Base-by-base conservation (phyloP, 1,140 invertebrate genomes). In the Tetraneura akinire region DNA sequence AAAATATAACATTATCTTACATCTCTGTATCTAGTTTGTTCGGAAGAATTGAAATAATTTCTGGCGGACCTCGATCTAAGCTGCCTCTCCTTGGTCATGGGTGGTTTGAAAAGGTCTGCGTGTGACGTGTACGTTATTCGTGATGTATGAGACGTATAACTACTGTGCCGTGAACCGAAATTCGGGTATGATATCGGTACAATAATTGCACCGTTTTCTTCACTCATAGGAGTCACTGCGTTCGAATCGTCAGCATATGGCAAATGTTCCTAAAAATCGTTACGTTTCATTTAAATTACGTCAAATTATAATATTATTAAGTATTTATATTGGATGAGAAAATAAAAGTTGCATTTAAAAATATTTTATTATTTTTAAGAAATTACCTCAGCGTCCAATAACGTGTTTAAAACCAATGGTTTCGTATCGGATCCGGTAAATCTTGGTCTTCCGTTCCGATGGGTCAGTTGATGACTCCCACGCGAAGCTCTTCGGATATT, bases 181-280 rank as follows among this genome's bases (percentile, higher is more conserved):
- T 91, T 93, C 81, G 92, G 89, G 85, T 93, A 93, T 86, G 95
- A 95, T 83, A 94, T 91, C 10, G 95, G 94, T 82, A 97, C 93
- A 83, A 96, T 93, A 86, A 96, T 96, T 82, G 94, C 94, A 83
- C 95, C 95, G 86, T 96, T 97, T 86, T 98, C 96, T 88, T 98
- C 97, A 73, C 95, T 97, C 93, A 97, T 97, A 16, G 97, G 97
- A 62, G 96, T 98, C 4, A 98, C 96, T 70, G 96, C 97, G 84
- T 96, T 96, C 64, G 96, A 98, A 86, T 98, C 96, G 86, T 98
- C 97, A 37, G 96, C 96, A 86, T 96, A 98, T 18, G 97, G 97
- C 84, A 98, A 90, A 86, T 98, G 95, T 88, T 97, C 95, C 86
- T 97, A 93, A n/a, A 81, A 81, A 37, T 37, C 8, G 32, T 37